Conservation (phyloP, 2,797 vertebrate species). For the Alca torda region DNA sequence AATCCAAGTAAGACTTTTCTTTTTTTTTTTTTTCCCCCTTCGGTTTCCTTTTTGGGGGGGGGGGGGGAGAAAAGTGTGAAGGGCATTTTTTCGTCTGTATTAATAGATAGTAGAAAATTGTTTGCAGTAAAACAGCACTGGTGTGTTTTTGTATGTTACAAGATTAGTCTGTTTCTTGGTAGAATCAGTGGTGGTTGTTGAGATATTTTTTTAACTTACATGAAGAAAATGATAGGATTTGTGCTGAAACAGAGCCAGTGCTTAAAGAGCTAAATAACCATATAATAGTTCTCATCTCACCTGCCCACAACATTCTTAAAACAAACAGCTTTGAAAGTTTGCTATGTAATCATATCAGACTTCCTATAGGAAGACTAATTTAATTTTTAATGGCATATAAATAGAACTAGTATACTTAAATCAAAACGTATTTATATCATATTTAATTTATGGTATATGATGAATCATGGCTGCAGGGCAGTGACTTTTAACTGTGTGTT, state of each 20-base stretch:
- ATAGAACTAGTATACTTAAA: not conserved
- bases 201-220: not conserved
- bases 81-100: not conserved
- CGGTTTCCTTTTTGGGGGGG: not conserved
- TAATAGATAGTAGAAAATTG: not conserved
- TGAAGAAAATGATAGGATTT: not conserved
- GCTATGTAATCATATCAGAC: not conserved
- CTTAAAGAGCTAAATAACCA: not conserved
- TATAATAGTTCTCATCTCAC: not conserved
- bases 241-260: not conserved
- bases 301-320: not conserved
- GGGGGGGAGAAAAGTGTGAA: not conserved
- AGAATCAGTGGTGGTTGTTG: not conserved
- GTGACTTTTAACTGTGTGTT: not conserved
- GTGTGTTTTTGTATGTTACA: not conserved
- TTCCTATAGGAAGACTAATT: not conserved
- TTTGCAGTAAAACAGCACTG: not conserved
- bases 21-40: not conserved
- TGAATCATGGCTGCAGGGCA: not conserved
- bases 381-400: not conserved
- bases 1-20: slow-evolving; percentile 70
- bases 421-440: not conserved
- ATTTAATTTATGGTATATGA: not conserved
- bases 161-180: not conserved
- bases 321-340: not conserved